Base-by-base conservation (phyloP, 2,888 invertebrate genomes). In the Troides oblongomaculatus region DNA sequence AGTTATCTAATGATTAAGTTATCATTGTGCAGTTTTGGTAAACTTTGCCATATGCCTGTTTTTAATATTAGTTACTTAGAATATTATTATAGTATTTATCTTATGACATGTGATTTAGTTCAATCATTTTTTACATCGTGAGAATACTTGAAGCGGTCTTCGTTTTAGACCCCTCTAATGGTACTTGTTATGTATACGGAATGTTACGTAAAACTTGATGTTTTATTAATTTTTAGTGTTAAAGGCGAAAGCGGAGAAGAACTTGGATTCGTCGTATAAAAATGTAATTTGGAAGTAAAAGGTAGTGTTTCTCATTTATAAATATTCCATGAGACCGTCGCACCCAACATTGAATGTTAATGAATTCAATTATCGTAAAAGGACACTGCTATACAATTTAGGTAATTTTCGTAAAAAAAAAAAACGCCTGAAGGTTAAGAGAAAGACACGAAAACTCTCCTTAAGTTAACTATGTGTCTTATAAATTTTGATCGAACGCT, bases 311-410 rank as follows among this genome's bases (percentile, higher is more conserved):
- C 30, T 59, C 18, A 50, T 18, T 50, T 59, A 59, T 59, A 59
- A 59, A 59, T 59, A 59, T 59, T 59, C 30, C 30, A 59, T 59
- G 59, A 59, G 30, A 23, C 25, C 59, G 25, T 59, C 25, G 1
- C 30, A 59, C 17, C 30, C 30, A 23, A 30, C 23, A 59, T 59
- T 21, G 59, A 59, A 25, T 30, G 23, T 8, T 23, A 25, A 59
- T 25, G 30, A 25, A 25, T 59, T 59, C 30, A 21, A 59, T 59
- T 25, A 30, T 21, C 59, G 17, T 59, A 17, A 59, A 59, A 59
- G 59, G 30, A 57, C 57, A 57, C 57, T 56, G 21, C 57, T 21
- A 4, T 18, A 57, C 50, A 50, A 17, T 50, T 50, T 17, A 50
- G 50, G 50, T 50, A 50, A 50, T 50, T 50, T 18, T 50, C 50